Percentiles rank a stretch among this genome's conserved stretches.
phyloP scores from a whole-genome alignment of 53 echinoderm and acorn worm genomes.

The Stichopus horrens region DNA sequence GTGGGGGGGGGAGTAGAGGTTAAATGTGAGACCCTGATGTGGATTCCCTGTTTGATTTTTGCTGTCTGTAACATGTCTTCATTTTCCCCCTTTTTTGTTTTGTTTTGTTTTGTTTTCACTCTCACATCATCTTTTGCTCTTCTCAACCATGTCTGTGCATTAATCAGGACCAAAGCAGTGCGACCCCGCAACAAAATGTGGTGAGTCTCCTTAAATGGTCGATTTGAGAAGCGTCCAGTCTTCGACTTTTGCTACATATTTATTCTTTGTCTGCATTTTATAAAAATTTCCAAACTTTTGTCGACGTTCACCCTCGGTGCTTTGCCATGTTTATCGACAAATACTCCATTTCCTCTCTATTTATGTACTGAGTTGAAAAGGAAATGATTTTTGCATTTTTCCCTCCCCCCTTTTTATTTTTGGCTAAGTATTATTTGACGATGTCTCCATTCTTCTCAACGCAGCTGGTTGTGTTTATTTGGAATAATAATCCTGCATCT shows the following conservation, averaged over 20 bases:
- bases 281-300: too few species aligned
- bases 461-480: neutral
- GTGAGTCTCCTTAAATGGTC: slow-evolving; percentile 18
- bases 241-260: neutral
- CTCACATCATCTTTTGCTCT: slow-evolving; percentile 10
- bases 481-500: too few species aligned
- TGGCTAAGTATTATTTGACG: neutral
- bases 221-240: neutral
- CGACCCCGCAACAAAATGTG: slow-evolving; percentile 36
- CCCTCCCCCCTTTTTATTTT: neutral
- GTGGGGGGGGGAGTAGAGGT: too few species aligned
- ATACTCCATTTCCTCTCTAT: too few species aligned
- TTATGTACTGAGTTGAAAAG: too few species aligned
- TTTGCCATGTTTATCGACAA: too few species aligned
- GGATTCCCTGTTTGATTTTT: too few species aligned
- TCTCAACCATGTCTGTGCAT: slow-evolving; percentile 14
- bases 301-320: too few species aligned
- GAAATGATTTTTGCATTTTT: neutral
- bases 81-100: neutral
- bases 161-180: slow-evolving; percentile 40
- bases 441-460: neutral
- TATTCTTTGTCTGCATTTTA: too few species aligned
- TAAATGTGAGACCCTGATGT: too few species aligned
- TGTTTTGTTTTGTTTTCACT: neutral
- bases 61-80: neutral